phyloP scores from a whole-genome alignment of 2,888 invertebrate genomes.

The Zeuzera pyrina region DNA sequence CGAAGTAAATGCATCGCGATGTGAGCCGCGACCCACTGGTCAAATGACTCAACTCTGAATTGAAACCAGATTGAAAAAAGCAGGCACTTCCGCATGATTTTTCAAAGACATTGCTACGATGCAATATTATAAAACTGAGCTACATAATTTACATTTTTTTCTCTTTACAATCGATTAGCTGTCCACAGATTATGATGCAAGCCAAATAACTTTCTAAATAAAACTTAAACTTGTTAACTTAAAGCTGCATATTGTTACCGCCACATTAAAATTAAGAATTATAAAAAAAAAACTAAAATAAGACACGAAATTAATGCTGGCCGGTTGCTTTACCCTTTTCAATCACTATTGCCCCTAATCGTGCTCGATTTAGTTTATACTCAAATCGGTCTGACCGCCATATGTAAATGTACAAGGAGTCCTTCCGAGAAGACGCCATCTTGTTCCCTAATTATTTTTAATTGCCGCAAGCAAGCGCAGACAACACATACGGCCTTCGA shows the following conservation, averaged over 20 bases:
- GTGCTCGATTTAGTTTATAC: slow-evolving; percentile 53
- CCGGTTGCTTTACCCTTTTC: slow-evolving; percentile 57
- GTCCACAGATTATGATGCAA: too few relatives aligned
- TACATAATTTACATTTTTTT: too few relatives aligned
- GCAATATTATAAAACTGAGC: too few relatives aligned
- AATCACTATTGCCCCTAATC: slow-evolving; percentile 70
- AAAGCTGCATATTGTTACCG: too few relatives aligned
- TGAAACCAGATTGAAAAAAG: too few relatives aligned
- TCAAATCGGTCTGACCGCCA: slow-evolving; percentile 32
- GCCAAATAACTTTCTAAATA: too few relatives aligned
- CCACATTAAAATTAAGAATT: neutral
- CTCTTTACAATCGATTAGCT: too few relatives aligned
- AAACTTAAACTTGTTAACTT: too few relatives aligned
- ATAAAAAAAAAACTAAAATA: neutral
- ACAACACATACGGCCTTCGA: slow-evolving; percentile 58
- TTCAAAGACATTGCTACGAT: too few relatives aligned
- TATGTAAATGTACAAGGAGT: slow-evolving; percentile 61
- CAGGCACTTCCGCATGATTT: too few relatives aligned
- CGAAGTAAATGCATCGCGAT: slow-evolving; percentile 18
- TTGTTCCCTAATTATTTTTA: slow-evolving; percentile 71
- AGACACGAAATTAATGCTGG: slow-evolving; percentile 34
- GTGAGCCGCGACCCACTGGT: slow-evolving; percentile 47
- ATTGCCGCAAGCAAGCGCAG: slow-evolving; percentile 62
- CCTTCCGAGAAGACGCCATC: slow-evolving; percentile 67
- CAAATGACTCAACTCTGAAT: slow-evolving; percentile 56